These are phyloP conservation scores for Neria commutata DNA, from an alignment of 2,888 invertebrate species.

Conservation along the genomic window DNA sequence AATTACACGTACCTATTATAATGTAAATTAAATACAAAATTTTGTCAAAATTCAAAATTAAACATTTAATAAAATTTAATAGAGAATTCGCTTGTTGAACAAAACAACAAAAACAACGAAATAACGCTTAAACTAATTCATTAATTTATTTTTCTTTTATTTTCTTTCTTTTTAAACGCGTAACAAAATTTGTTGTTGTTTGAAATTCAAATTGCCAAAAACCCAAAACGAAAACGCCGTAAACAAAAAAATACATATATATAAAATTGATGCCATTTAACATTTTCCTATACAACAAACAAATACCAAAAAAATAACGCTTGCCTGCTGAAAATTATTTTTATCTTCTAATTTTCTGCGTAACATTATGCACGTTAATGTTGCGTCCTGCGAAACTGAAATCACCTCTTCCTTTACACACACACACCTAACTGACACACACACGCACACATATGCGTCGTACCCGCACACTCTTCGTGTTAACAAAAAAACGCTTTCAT, in stretches of 20 bases:
- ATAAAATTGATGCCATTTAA: no score
- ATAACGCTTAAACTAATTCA: conserved; percentile 27
- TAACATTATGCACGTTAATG: conserved; percentile 23
- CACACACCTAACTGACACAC: background rate
- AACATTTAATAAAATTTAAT: conserved; percentile 11
- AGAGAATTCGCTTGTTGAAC: conserved; percentile 34
- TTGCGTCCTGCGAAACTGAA: conserved; percentile 3
- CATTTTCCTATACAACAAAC: no score
- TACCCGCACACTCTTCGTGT: no score
- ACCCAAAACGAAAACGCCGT: conserved; percentile 29
- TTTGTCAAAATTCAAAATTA: conserved; percentile 11
- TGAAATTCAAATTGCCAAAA: no score
- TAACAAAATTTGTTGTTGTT: conserved; percentile 38
- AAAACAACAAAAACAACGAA: conserved; percentile 29
- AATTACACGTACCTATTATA: conserved; percentile 2
- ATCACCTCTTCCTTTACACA: background rate
- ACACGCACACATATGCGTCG: conserved; percentile 11
- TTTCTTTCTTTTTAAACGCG: conserved; percentile 37
- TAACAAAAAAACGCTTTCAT: no score
- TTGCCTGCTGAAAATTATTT: conserved; percentile 33
- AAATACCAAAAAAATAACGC: conserved; percentile 32
- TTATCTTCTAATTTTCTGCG: conserved; percentile 19
- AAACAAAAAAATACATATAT: conserved; percentile 29
- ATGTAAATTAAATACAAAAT: conserved; percentile 26
- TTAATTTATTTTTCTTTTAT: conserved; percentile 41